Evolutionary conservation across 2,797 vertebrate genomes (phyloP).

Genomic region (Myotis vivesi): DNA sequence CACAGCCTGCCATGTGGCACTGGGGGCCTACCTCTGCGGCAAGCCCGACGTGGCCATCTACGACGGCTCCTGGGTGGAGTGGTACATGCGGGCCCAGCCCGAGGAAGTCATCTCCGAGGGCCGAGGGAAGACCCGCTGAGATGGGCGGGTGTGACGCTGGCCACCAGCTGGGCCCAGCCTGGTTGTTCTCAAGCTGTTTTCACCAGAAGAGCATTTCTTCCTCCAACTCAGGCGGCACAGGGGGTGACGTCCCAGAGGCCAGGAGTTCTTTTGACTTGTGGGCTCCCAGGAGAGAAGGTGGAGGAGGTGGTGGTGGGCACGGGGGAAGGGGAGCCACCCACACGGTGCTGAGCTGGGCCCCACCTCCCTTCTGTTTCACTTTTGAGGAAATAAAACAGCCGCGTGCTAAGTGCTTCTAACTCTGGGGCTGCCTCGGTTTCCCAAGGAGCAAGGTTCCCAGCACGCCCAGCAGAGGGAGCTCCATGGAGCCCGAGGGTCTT

Average conservation of each 20-base stretch:
- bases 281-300: neutral
- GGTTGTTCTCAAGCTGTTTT: neutral
- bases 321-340: neutral
- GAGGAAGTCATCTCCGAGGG: constrained; percentile 92
- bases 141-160: neutral
- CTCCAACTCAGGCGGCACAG: neutral
- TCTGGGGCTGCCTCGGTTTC: neutral
- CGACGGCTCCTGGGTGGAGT: constrained; percentile 94
- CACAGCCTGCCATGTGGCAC: constrained; percentile 92
- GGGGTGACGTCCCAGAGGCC: neutral
- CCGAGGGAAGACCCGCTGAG: constrained; percentile 82
- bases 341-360: neutral
- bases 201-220: neutral
- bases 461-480: neutral
- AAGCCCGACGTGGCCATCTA: constrained; percentile 90
- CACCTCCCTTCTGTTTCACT: neutral
- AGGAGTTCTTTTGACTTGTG: neutral
- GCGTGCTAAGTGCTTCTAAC: neutral
- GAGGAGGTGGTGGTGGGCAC: too few relatives aligned
- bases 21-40: constrained; percentile 93
- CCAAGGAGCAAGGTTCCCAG: neutral
- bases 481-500: neutral
- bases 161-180: neutral
- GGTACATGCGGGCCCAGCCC: constrained; percentile 91
- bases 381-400: constrained; percentile 62